These are phyloP conservation scores for Leiothrix lutea DNA, from an alignment of 2,113 vertebrate genomes.

Conservation along the genomic window DNA sequence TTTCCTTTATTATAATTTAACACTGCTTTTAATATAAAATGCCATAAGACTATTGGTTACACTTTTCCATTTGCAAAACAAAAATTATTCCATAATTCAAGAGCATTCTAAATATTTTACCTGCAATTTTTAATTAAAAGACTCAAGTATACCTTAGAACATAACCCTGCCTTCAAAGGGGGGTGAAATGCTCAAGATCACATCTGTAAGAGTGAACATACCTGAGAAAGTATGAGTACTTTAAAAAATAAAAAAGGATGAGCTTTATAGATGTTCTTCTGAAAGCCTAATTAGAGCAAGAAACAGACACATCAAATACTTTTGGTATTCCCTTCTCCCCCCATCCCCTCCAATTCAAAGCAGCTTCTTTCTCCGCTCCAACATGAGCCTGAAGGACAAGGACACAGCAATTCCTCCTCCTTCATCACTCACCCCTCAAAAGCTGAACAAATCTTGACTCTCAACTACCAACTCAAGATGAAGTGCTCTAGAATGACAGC, in stretches of 20 bases:
- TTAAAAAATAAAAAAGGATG: background rate
- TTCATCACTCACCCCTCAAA: background rate
- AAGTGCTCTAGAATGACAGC: background rate
- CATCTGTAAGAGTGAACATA: background rate
- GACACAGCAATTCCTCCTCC: background rate
- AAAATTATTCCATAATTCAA: slow-evolving; percentile 33
- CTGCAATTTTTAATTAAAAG: slow-evolving; percentile 12
- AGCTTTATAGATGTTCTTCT: background rate
- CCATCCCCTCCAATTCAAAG: background rate
- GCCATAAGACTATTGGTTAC: background rate
- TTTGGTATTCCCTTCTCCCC: background rate
- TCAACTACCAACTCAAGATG: background rate
- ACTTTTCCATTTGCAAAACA: slow-evolving; percentile 22
- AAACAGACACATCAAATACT: background rate
- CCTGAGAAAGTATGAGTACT: background rate
- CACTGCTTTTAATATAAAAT: slow-evolving; percentile 10
- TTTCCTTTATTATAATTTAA: background rate
- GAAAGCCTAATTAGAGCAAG: background rate
- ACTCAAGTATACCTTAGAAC: background rate
- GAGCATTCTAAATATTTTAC: slow-evolving; percentile 37
- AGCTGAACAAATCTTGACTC: background rate
- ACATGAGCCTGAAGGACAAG: background rate
- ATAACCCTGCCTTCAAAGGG: background rate
- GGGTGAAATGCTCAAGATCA: background rate
- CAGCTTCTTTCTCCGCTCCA: background rate